Conservation (phyloP, 2,797 vertebrate species). For the Orestias chungarensis region DNA sequence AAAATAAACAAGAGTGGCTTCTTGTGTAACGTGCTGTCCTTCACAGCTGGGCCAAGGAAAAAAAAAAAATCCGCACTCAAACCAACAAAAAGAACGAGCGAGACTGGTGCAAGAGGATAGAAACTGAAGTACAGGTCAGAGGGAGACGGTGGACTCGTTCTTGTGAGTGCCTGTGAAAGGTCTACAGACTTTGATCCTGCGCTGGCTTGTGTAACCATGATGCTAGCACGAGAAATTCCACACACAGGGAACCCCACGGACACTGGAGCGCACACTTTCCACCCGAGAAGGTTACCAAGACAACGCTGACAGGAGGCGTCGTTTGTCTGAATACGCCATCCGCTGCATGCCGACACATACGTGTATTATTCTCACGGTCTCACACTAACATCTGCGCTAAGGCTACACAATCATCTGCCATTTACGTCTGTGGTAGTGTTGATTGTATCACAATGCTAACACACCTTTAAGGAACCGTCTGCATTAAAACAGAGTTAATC, state of each 20-base stretch:
- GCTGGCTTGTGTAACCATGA: conserved; percentile 60
- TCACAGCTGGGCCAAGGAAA: neutral
- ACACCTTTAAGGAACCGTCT: neutral
- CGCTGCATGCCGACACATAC: conserved; percentile 19
- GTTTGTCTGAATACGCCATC: conserved; percentile 20
- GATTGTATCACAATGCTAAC: neutral
- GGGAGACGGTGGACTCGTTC: conserved; percentile 46
- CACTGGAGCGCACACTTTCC: conserved; percentile 53
- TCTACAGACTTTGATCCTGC: conserved; percentile 69
- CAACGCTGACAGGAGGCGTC: conserved; percentile 43
- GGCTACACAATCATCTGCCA: neutral
- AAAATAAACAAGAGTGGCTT: neutral
- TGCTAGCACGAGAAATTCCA: conserved; percentile 78
- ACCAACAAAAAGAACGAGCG: neutral
- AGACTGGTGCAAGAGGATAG: conserved; percentile 8
- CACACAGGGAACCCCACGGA: conserved; percentile 39
- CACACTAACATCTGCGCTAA: conserved; percentile 6
- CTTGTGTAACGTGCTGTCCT: neutral
- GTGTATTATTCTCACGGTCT: too few species aligned
- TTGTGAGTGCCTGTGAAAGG: conserved; percentile 72
- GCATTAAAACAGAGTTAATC: too few species aligned
- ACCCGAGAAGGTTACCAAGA: conserved; percentile 50
- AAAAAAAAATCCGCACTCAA: neutral
- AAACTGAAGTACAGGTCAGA: conserved; percentile 31
- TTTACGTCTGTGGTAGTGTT: conserved; percentile 4